Conservation (phyloP, 2,113 vertebrate genomes). For the Thunnus maccoyii region DNA sequence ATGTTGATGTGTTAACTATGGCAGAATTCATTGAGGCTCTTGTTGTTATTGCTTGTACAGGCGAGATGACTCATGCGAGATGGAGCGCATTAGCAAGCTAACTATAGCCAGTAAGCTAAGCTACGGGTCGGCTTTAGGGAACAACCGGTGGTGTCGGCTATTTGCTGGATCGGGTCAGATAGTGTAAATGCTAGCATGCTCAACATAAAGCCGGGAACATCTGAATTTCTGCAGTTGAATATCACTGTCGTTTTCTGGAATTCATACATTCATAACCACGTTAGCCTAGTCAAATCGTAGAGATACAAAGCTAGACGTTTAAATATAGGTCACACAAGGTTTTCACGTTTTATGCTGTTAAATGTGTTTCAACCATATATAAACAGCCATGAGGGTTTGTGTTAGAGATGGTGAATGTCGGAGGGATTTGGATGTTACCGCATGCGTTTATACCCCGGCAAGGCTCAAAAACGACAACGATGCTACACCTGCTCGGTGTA, state of each 20-base stretch:
- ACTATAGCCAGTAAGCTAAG: slow-evolving; percentile 60
- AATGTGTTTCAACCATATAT: neutral
- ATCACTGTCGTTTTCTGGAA: neutral
- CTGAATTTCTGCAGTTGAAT: slow-evolving; percentile 6
- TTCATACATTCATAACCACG: neutral
- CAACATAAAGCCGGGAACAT: slow-evolving; percentile 56
- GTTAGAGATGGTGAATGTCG: slow-evolving; percentile 19
- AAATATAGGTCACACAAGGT: slow-evolving; percentile 65
- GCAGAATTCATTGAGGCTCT: neutral
- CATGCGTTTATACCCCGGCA: slow-evolving; percentile 20
- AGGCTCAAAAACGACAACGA: slow-evolving; percentile 22
- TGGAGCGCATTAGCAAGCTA: slow-evolving; percentile 70
- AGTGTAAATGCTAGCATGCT: slow-evolving; percentile 55
- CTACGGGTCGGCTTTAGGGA: slow-evolving; percentile 28
- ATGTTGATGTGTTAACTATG: accelerated
- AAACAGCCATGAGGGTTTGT: neutral
- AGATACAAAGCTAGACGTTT: slow-evolving; percentile 7
- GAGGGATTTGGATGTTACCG: slow-evolving; percentile 2
- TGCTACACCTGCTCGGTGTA: slow-evolving; percentile 64
- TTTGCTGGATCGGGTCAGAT: slow-evolving; percentile 65
- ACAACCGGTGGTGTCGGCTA: slow-evolving; percentile 67
- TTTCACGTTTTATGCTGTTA: slow-evolving; percentile 13
- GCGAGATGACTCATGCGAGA: slow-evolving; percentile 72
- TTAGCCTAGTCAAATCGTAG: neutral
- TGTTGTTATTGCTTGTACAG: slow-evolving; percentile 23